Conservation (phyloP, 2,797 vertebrate species). For the Cyprinodon diabolis region DNA sequence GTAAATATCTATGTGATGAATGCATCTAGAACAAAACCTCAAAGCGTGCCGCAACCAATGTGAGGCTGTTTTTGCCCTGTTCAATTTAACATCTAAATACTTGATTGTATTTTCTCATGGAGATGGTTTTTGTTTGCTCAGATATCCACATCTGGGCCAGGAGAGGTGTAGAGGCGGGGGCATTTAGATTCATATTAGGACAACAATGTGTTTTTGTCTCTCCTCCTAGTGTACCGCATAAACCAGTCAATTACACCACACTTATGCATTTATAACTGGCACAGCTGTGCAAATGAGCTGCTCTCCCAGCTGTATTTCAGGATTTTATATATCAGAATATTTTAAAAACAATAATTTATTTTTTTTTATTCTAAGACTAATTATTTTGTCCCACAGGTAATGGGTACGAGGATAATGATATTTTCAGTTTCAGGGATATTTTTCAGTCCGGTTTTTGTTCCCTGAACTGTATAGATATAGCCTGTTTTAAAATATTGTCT, state of each 20-base stretch:
- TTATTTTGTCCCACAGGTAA: not conserved
- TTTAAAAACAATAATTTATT: not conserved
- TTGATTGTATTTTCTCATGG: constrained; percentile 44
- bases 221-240: constrained; percentile 48
- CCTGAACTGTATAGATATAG: not conserved
- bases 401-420: not conserved
- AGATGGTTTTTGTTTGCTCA: constrained; percentile 55
- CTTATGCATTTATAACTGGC: constrained; percentile 4
- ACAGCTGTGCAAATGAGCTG: constrained; percentile 34
- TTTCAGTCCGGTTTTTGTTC: not conserved
- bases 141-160: constrained; percentile 46
- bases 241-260: constrained; percentile 55
- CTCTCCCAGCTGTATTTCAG: constrained; percentile 10
- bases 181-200: constrained; percentile 73
- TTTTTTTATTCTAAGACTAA: not conserved
- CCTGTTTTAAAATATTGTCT: not conserved
- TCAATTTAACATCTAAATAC: constrained; percentile 23
- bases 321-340: not conserved
- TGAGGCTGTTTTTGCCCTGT: constrained; percentile 14
- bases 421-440: not conserved
- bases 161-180: constrained; percentile 50
- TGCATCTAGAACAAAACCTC: constrained; percentile 10
- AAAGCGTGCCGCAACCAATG: not conserved
- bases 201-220: constrained; percentile 74
- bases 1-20: not conserved